Base-by-base conservation (phyloP, 2,888 invertebrate species). In the Sceliomorpha sp. region DNA sequence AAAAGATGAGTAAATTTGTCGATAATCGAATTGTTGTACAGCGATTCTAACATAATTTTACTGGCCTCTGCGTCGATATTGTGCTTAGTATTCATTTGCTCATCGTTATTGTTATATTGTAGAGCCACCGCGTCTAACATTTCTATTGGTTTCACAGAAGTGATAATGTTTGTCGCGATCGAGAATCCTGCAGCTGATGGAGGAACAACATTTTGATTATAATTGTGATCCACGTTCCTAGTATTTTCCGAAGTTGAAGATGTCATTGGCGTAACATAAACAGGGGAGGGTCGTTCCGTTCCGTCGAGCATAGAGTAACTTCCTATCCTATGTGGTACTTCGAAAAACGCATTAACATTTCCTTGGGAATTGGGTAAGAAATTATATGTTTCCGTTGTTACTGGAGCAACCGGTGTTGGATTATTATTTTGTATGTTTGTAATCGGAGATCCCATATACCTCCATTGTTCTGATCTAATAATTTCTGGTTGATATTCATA, bases 111-210 rank as follows among this genome's bases (percentile, higher is more conserved):
- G 1, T 45, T 60, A 5, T 67, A 32, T 10, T 81, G 79, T 0
- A 89, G 77, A 0, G 89, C 89, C n/a, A 90, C 87, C 0, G 90
- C 88, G 4, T 89, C 89, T 6, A 90, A 55, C 2, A 83, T 74
- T 7, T 89, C 84, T 45, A 89, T 84, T 32, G 85, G 79, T 12
- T 86, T 80, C 75, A 88, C 86, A 0, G 81, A 74, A 20, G 76
- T 72, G 12, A 75, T 56, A 2, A 66, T 73, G 37, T 70, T 74
- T 3, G 82, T 73, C 1, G 63, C 34, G 44, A 62, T 56, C 0
- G 67, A 27, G 9, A 67, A 39, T 10, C 60, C 63, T 4, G 32
- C 48, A 4, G 47, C 8, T 20, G 37, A 47, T 3, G 51, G 26
- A 8, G 72, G 51, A 26, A 59, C 34, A 15, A 58, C 53, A 2